phyloP scores from a whole-genome alignment of 2,888 invertebrate genomes.

The Tinea trinotella region DNA sequence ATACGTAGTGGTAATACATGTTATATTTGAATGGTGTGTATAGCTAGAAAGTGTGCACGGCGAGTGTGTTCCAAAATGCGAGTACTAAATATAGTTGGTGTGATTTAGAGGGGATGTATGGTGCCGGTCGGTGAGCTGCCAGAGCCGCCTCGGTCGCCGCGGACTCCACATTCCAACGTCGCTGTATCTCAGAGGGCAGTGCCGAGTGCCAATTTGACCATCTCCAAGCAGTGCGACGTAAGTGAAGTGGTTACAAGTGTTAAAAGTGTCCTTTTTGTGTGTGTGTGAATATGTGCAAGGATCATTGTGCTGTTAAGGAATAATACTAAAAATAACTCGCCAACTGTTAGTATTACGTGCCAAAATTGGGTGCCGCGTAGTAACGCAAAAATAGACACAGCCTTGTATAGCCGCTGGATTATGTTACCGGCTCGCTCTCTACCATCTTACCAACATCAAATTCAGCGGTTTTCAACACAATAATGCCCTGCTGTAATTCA shows the following conservation, averaged over 20 bases:
- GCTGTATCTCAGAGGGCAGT: slow-evolving; percentile 61
- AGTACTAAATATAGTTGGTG: slow-evolving; percentile 49
- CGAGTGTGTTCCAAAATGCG: slow-evolving; percentile 47
- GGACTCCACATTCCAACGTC: slow-evolving; percentile 80
- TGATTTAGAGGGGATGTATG: slow-evolving; percentile 28
- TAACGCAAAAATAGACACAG: slow-evolving; percentile 36
- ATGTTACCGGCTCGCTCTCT: no score
- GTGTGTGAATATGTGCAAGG: not conserved
- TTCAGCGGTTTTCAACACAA: no score
- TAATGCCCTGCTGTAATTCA: no score
- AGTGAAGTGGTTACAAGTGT: slow-evolving; percentile 33
- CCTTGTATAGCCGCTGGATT: slow-evolving; percentile 60
- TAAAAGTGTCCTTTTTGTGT: not conserved
- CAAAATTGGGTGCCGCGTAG: slow-evolving; percentile 5
- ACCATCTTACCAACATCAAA: no score
- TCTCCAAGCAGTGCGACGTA: slow-evolving; percentile 70
- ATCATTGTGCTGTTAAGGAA: not conserved
- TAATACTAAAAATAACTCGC: not conserved
- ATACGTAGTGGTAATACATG: not conserved
- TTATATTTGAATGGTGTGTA: not conserved
- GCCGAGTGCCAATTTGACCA: slow-evolving; percentile 62
- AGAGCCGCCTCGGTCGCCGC: slow-evolving; percentile 80
- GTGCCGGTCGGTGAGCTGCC: slow-evolving; percentile 32
- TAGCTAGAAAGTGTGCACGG: not conserved
- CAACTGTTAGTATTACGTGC: not conserved